Evolutionary conservation across 2,888 invertebrate genomes (phyloP), one percentile per base, ranked within the genome.

Genomic region (Panzeria rudis): DNA sequence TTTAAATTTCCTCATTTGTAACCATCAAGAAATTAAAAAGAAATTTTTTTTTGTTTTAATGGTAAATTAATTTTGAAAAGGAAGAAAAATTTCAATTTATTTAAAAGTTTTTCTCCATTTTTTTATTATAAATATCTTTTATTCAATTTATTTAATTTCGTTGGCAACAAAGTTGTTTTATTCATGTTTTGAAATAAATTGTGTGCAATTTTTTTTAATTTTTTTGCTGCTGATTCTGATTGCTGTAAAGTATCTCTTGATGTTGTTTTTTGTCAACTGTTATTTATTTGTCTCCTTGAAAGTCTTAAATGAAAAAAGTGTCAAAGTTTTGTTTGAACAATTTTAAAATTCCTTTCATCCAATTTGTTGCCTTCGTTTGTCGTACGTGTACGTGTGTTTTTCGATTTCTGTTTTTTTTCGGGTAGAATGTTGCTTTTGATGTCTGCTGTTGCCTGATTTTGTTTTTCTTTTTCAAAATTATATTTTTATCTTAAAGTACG

Each of bases 301-400:
- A 85, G 82, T 68, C 81, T 78, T 75, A 17, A 68, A 47, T 62
- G 66, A 80, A 85, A 85, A 82, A 82, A 85, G 84, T 85, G 84
- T 85, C 69, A 85, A 85, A 82, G 62, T 56, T 78, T 69, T 69
- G 54, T 73, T 75, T 68, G 62, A 82, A 69, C 80, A 85, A 85
- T 85, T 78, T 78, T 17, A 71, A 82, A 85, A 85, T 85, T 82
- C 81, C 72, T 82, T 85, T 82, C 78, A 59, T 78, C 81, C 84
- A 82, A 85, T 85, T 85, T 85, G 84, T 78, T 78, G 84, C 61
- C 52, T 61, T n/a, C 50, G n/a, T 41, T 7, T 41, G 62, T 59
- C 23, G 0, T 13, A 23, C 1, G 9, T 23, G 25, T 68, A 25
- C 11, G 32, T 69, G 20, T 61, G 0, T 77, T 50, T 35, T 17